Percentiles rank a stretch among this genome's conserved stretches.
Evolutionary conservation across 2,797 vertebrate species (phyloP).

Genomic region (Rhadinocentrus ornatus): DNA sequence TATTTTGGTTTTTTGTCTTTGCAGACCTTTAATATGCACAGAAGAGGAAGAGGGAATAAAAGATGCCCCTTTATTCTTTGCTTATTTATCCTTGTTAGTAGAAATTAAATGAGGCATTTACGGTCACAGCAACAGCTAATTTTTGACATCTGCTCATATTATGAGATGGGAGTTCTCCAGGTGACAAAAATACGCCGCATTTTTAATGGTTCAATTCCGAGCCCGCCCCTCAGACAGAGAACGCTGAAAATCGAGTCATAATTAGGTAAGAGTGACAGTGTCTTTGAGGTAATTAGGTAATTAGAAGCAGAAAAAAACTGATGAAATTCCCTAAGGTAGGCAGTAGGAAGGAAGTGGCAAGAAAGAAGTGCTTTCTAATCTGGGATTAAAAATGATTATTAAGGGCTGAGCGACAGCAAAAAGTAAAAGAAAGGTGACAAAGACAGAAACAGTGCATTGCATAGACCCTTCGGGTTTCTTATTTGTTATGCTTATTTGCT

Average conservation of each 20-base stretch:
- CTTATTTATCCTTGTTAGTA: conserved; percentile 44
- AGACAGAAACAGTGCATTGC: conserved; percentile 21
- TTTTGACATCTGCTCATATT: conserved; percentile 62
- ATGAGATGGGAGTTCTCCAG: conserved; percentile 39
- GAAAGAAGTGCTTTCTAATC: conserved; percentile 57
- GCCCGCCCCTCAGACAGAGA: conserved; percentile 54
- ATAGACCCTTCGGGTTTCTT: conserved; percentile 37
- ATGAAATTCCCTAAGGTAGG: conserved; percentile 77
- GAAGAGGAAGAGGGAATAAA: neutral
- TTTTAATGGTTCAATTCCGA: conserved; percentile 67
- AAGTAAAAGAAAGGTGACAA: conserved; percentile 31
- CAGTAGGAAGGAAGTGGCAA: conserved; percentile 35
- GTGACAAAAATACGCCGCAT: conserved; percentile 60
- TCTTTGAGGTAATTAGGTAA: conserved; percentile 83
- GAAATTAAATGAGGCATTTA: conserved; percentile 43
- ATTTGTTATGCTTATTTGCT: conserved; percentile 71
- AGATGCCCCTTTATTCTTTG: neutral
- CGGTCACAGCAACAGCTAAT: conserved; percentile 25
- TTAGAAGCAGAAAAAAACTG: conserved; percentile 64
- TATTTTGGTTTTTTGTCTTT: neutral
- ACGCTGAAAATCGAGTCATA: conserved; percentile 68
- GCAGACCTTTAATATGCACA: neutral
- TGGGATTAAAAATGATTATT: conserved; percentile 77
- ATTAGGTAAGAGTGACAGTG: conserved; percentile 79
- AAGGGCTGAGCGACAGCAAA: conserved; percentile 44